A percentile compares a stretch with the other conserved stretches of the same genome.
Evolutionary conservation across 1,140 invertebrate genomes (phyloP).

Genomic region (Nomia melanderi): DNA sequence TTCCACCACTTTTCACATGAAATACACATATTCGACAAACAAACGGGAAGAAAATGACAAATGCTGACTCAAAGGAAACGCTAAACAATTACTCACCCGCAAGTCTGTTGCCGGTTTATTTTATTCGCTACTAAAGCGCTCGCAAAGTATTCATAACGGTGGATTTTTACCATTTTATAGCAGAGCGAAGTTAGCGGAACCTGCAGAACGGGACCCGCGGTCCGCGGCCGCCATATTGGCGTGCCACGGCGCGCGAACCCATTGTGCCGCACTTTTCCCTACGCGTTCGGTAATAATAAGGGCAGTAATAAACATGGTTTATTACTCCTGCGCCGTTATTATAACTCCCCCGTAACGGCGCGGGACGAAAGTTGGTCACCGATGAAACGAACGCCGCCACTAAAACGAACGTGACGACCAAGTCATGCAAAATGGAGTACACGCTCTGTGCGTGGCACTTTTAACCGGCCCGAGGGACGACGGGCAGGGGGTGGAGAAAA

Average conservation of each 20-base stretch:
- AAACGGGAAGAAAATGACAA: too few species aligned
- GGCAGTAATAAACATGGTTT: constrained; percentile 39
- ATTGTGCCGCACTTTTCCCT: constrained; percentile 3
- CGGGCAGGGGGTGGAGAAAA: too few species aligned
- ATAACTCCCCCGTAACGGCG: constrained; percentile 23
- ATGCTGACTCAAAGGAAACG: too few species aligned
- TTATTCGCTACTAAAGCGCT: background rate
- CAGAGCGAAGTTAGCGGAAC: background rate
- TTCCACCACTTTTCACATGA: too few species aligned
- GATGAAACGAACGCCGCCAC: constrained; percentile 25
- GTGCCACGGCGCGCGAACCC: background rate
- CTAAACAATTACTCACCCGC: background rate
- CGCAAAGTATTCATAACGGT: background rate
- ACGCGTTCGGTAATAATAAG: constrained; percentile 34
- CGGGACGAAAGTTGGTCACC: constrained; percentile 34
- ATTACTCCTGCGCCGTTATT: constrained; percentile 32
- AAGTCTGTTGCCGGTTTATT: background rate
- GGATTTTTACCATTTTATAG: background rate
- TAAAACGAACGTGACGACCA: constrained; percentile 5
- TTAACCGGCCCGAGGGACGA: too few species aligned
- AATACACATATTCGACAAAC: too few species aligned
- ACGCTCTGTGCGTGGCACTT: background rate
- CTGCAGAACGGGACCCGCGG: background rate
- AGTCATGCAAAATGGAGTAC: background rate
- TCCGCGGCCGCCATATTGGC: too few species aligned